Evolutionary conservation across 2,113 vertebrate genomes (phyloP), one percentile per base, ranked within the genome.

Genomic region (Anarhynchus alexandrinus): DNA sequence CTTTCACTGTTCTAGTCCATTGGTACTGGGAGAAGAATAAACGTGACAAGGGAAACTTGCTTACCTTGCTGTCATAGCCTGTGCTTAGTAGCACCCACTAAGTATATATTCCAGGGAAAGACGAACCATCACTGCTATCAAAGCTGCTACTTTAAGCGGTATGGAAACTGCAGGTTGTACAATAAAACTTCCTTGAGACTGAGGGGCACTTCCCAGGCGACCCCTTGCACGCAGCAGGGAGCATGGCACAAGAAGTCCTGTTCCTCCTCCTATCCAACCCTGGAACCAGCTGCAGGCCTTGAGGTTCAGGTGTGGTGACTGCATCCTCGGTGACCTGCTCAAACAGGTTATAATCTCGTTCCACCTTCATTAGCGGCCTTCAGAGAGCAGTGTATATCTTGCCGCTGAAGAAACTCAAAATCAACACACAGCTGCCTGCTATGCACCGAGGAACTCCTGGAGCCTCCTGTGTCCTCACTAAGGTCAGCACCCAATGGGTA

Each of bases 371-470:
- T 5, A 86, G 64, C 13, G 0, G 47, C 42, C 22, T 82, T 77
- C 64, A 82, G 54, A 85, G 27, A 84, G 20, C 49, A 42, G 15
- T 3, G 12, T 2, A 3, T 6, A 40, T 36, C 34, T 51, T 15
- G 19, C 34, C 64, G 57, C 58, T 77, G 43, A 82, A 79, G 26
- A 64, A 91, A 72, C 36, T 76, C 69, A 42, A 40, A 71, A 65
- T 13, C 14, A 90, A 59, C 25, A 15, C 1, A 5, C 23, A 23
- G 0, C 0, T 18, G 20, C 19, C 77, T 54, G 23, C 34, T 30
- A 11, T 4, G 42, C 47, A 30, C 1, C 15, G 6, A 38, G 23
- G 57, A 96, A 38, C 40, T 51, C 34, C 42, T 38, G 14, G 34
- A 80, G 40, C 23, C 61, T 74, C 61, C 27, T 19, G 17, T 20